Evolutionary conservation across 2,888 invertebrate species (phyloP).

Genomic region (Andricus curvator): DNA sequence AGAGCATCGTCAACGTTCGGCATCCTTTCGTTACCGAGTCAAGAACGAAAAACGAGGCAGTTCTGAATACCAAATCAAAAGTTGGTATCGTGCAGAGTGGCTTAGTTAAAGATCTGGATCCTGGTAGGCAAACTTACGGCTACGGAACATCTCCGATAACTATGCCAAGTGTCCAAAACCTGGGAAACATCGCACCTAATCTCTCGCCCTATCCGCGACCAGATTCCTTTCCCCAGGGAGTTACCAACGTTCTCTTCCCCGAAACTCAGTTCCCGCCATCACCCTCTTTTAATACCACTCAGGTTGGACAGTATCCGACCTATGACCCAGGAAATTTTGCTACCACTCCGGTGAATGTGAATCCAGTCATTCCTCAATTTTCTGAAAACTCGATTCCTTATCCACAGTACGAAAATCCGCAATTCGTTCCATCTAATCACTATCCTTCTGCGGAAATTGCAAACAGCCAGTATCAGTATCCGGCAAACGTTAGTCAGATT

Average conservation of each 20-base stretch:
- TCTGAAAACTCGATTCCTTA: slow-evolving; percentile 68
- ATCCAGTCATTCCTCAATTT: slow-evolving; percentile 67
- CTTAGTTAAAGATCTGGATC: slow-evolving; percentile 61
- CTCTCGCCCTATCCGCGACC: slow-evolving; percentile 67
- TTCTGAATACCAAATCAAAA: slow-evolving; percentile 60
- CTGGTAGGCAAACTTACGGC: slow-evolving; percentile 59
- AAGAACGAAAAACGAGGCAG: slow-evolving; percentile 63
- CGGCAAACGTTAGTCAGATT: slow-evolving; percentile 64
- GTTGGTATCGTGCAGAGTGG: background rate
- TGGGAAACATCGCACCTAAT: slow-evolving; percentile 62
- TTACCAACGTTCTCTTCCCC: slow-evolving; percentile 65
- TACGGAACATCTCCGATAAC: slow-evolving; percentile 64
- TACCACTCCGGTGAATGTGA: slow-evolving; percentile 66
- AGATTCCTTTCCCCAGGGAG: slow-evolving; percentile 65
- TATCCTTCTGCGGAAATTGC: slow-evolving; percentile 64
- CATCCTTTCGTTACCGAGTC: slow-evolving; percentile 69
- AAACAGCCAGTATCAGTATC: slow-evolving; percentile 66
- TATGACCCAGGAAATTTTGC: slow-evolving; percentile 68
- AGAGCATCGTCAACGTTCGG: slow-evolving; percentile 69
- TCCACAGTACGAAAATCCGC: slow-evolving; percentile 67
- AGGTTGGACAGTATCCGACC: slow-evolving; percentile 67
- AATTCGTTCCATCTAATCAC: slow-evolving; percentile 70
- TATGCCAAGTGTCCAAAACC: slow-evolving; percentile 62
- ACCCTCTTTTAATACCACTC: slow-evolving; percentile 62
- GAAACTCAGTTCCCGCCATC: slow-evolving; percentile 70